A percentile compares a stretch with the other conserved stretches of the same genome.
These are phyloP conservation scores for Yponomeuta malinellus DNA, from an alignment of 2,888 invertebrate genomes.

Conservation along the genomic window DNA sequence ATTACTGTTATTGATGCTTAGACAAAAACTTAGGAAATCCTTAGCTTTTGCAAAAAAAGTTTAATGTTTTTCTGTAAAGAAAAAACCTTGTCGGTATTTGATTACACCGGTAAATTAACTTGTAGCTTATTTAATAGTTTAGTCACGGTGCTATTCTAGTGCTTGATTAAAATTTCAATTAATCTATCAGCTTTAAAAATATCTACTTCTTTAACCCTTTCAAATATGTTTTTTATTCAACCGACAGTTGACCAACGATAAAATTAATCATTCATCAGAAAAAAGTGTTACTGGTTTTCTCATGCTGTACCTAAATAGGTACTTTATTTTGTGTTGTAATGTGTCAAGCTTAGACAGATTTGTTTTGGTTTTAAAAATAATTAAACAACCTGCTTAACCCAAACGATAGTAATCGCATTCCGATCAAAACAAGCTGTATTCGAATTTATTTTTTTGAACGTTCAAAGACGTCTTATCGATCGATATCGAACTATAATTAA, in stretches of 20 bases:
- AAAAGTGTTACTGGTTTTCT: no score
- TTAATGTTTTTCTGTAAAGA: background rate
- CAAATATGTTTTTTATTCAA: no score
- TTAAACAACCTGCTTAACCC: background rate
- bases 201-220: background rate
- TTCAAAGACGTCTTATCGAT: constrained; percentile 8
- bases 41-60: background rate
- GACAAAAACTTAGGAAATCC: background rate
- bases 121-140: background rate
- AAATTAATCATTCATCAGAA: no score
- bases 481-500: constrained; percentile 3
- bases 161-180: background rate
- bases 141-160: background rate
- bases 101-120: background rate
- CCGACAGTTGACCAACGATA: no score
- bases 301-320: background rate
- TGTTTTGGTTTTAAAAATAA: background rate
- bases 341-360: background rate
- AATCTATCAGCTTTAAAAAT: background rate
- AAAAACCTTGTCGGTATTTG: background rate
- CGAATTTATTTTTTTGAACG: background rate
- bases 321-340: background rate
- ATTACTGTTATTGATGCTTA: background rate
- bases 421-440: background rate
- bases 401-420: background rate